These are phyloP conservation scores for Pelodiscus sinensis DNA, from an alignment of 2,113 vertebrate species.

Conservation along the genomic window DNA sequence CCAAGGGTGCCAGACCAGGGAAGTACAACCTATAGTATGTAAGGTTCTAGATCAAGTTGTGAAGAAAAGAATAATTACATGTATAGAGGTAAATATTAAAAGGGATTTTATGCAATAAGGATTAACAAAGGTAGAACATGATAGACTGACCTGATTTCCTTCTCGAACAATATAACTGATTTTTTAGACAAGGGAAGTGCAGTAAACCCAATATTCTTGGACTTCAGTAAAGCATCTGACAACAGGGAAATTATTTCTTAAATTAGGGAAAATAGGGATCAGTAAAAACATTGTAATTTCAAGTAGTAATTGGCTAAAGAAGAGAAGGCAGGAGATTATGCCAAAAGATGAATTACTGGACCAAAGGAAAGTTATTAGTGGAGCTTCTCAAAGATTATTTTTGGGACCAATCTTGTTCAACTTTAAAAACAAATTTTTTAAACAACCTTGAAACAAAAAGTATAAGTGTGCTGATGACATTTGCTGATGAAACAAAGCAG, in stretches of 20 bases:
- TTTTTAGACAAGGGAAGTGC: background rate
- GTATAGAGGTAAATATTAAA: background rate
- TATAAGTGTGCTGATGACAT: background rate
- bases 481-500: background rate
- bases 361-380: background rate
- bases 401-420: too few species aligned
- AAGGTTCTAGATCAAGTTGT: background rate
- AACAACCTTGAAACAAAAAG: background rate
- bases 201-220: background rate
- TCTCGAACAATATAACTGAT: background rate
- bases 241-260: background rate
- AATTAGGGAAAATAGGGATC: background rate
- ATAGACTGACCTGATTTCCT: background rate
- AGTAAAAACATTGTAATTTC: background rate
- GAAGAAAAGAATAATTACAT: background rate
- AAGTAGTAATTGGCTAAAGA: background rate
- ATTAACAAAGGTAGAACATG: background rate
- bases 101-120: background rate
- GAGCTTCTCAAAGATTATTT: background rate
- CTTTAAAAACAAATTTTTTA: background rate
- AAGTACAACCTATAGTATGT: background rate
- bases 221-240: background rate
- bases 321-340: background rate
- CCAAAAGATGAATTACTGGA: background rate
- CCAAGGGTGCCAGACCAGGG: too few species aligned